Conservation (phyloP, 2,113 vertebrate genomes). For the Crotalus viridis region DNA sequence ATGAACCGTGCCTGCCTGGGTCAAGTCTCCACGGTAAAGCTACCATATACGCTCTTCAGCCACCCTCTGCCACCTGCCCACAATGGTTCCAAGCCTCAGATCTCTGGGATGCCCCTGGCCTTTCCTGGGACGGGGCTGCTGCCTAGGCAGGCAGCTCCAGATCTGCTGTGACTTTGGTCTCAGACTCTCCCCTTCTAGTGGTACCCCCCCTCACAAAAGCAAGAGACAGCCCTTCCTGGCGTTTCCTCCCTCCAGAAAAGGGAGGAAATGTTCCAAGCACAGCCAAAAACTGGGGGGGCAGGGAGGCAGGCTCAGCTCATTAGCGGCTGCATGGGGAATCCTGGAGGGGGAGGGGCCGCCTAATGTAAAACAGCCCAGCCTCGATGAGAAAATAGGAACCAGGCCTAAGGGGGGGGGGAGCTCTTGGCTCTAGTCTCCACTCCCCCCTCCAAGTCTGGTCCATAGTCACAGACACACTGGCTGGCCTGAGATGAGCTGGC, state of each 20-base stretch:
- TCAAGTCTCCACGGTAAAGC: not conserved
- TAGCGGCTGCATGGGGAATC: conserved; percentile 67
- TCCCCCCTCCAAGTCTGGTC: conserved; percentile 21
- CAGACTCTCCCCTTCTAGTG: conserved; percentile 14
- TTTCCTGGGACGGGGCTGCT: not conserved
- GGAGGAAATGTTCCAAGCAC: conserved; percentile 63
- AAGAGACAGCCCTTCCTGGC: conserved; percentile 64
- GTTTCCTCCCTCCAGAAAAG: conserved; percentile 69
- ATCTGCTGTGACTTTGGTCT: not conserved
- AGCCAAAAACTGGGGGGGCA: conserved; percentile 60
- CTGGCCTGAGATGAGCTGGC: conserved; percentile 63
- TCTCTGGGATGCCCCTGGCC: not conserved
- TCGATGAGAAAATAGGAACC: conserved; percentile 66
- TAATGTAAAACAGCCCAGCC: conserved; percentile 68
- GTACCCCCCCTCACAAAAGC: conserved; percentile 61
- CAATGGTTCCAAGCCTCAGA: too few relatives aligned
- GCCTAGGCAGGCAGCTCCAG: not conserved
- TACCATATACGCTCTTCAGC: not conserved
- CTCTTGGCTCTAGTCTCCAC: not conserved
- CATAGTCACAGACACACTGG: conserved; percentile 25
- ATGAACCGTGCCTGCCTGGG: not conserved
- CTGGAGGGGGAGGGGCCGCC: conserved; percentile 37
- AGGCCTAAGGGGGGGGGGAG: conserved; percentile 23
- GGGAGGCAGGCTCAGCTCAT: conserved; percentile 54
- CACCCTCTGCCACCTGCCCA: not conserved